Percentiles rank a stretch among this genome's conserved stretches.
Evolutionary conservation across 1,140 invertebrate species (phyloP).

Genomic region (Oncopodura yosiiana): DNA sequence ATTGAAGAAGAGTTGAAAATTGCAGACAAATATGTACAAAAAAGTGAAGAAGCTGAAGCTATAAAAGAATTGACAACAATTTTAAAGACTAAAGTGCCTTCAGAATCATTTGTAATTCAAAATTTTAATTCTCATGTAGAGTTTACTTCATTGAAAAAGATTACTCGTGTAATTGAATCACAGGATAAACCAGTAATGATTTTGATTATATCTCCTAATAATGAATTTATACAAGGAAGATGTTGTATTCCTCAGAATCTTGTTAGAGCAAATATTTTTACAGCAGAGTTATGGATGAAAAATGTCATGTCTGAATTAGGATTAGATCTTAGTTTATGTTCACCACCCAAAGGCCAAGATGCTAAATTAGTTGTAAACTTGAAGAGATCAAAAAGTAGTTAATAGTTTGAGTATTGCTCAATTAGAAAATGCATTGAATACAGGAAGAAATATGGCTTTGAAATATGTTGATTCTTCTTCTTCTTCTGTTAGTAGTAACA

Average conservation of each 20-base stretch:
- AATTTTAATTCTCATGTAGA: constrained; percentile 20
- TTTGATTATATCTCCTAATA: constrained; percentile 46
- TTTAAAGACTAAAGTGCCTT: neutral
- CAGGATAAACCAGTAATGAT: constrained; percentile 47
- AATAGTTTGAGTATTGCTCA: constrained; percentile 44
- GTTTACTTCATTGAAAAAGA: constrained; percentile 24
- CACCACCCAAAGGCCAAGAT: constrained; percentile 47
- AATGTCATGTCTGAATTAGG: constrained; percentile 45
- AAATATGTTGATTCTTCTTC: constrained; percentile 13
- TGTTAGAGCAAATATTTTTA: constrained; percentile 40
- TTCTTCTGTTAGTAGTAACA: no score
- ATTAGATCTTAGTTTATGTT: constrained; percentile 36
- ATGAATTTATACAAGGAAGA: constrained; percentile 48
- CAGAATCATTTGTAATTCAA: constrained; percentile 18
- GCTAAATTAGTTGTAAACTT: constrained; percentile 46
- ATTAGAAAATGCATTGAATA: constrained; percentile 34
- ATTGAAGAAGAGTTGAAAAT: constrained; percentile 5
- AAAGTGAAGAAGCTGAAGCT: constrained; percentile 12
- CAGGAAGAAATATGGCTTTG: constrained; percentile 10
- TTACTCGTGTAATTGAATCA: constrained; percentile 19
- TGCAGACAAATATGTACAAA: constrained; percentile 24
- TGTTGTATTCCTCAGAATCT: constrained; percentile 50
- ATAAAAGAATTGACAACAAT: constrained; percentile 4
- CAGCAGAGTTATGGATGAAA: constrained; percentile 53
- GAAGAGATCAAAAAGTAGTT: no score